Evolutionary conservation across 1,140 invertebrate species (phyloP).

Genomic region (Platorchestia sp.): DNA sequence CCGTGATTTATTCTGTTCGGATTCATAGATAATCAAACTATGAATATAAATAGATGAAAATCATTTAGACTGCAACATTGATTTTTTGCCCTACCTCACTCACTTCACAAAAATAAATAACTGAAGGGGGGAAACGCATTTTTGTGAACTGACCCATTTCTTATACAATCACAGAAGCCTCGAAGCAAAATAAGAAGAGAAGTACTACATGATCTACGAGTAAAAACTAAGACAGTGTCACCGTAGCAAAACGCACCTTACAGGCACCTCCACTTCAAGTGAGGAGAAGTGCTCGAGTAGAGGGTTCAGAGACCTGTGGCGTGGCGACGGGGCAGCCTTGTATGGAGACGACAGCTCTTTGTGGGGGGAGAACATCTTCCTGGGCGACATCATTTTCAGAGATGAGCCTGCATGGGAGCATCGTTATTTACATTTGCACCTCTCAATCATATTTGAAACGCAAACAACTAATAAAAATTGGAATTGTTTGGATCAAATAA

Average conservation of each 20-base stretch:
- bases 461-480: not conserved
- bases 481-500: not conserved
- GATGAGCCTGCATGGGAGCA: not conserved
- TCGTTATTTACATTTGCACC: no score
- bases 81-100: no score
- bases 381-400: conserved; percentile 2
- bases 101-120: no score
- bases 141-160: no score
- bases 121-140: no score
- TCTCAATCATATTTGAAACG: not conserved
- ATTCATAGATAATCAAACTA: no score
- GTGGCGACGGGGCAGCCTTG: conserved; percentile 56
- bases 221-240: no score
- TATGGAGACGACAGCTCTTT: conserved; percentile 12
- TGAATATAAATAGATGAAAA: no score
- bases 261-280: conserved; percentile 80
- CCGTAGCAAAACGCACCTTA: conserved; percentile 61
- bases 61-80: no score
- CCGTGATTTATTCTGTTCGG: no score
- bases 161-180: no score
- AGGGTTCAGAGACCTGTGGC: conserved; percentile 23
- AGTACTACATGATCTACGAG: not conserved
- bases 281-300: conserved; percentile 80
- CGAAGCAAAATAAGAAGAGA: no score
- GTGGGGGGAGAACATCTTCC: conserved; percentile 28